Conservation (phyloP, 2,888 invertebrate species). For the Microchrysa polita region DNA sequence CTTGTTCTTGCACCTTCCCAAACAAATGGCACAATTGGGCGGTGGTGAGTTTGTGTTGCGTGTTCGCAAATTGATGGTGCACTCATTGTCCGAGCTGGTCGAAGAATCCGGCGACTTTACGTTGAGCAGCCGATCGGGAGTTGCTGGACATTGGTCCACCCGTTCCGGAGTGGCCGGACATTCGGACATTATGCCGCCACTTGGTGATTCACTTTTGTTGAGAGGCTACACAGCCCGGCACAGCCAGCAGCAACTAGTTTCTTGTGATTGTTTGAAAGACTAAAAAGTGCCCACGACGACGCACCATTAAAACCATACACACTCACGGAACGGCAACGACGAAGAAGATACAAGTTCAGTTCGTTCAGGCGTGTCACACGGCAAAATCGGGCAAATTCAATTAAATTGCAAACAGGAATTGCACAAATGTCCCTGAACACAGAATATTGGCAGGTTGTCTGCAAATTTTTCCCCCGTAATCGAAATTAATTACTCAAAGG, state of each 20-base stretch:
- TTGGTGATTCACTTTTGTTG: too few relatives aligned
- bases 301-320: too few relatives aligned
- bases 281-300: neutral
- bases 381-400: too few relatives aligned
- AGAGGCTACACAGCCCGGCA: too few relatives aligned
- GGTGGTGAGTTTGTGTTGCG: conserved; percentile 73
- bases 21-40: conserved; percentile 91
- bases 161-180: conserved; percentile 53
- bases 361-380: conserved; percentile 46
- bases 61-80: conserved; percentile 66
- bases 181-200: conserved; percentile 49
- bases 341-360: too few relatives aligned
- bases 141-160: conserved; percentile 51
- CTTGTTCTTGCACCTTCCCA: conserved; percentile 85
- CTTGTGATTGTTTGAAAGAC: neutral
- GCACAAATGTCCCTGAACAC: too few relatives aligned
- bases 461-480: too few relatives aligned
- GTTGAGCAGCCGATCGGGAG: conserved; percentile 51
- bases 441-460: too few relatives aligned
- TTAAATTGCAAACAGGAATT: too few relatives aligned
- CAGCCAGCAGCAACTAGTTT: neutral
- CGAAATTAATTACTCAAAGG: too few relatives aligned
- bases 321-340: neutral
- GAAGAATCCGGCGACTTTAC: conserved; percentile 53
- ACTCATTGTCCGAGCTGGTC: conserved; percentile 65